Percentiles rank a stretch among this genome's conserved stretches.
Evolutionary conservation across 2,888 invertebrate species (phyloP).

Genomic region (Hemaris fuciformis): DNA sequence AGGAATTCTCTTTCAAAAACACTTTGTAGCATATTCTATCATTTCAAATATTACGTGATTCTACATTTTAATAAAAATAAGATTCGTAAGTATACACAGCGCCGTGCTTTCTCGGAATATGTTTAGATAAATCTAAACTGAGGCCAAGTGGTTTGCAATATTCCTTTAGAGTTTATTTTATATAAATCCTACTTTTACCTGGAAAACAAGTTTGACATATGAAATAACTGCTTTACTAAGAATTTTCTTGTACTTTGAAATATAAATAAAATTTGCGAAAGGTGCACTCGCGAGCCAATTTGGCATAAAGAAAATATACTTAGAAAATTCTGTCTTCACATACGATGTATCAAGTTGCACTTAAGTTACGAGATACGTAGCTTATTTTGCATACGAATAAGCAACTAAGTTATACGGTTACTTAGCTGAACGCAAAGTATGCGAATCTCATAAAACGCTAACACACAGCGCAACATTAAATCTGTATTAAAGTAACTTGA

Average conservation of each 20-base stretch:
- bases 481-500: conserved; percentile 22
- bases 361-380: not conserved
- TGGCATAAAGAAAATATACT: not conserved
- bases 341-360: not conserved
- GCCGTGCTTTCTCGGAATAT: not conserved
- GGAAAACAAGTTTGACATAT: not conserved
- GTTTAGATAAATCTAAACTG: not conserved
- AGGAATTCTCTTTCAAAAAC: too few relatives aligned
- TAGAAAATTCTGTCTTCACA: not conserved
- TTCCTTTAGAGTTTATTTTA: not conserved
- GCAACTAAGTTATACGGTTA: conserved; percentile 10
- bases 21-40: too few relatives aligned
- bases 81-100: not conserved
- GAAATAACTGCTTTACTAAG: not conserved
- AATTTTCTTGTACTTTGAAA: not conserved
- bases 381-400: conserved; percentile 7
- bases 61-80: too few relatives aligned
- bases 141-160: not conserved
- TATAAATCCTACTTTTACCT: not conserved
- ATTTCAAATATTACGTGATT: too few relatives aligned
- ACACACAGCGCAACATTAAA: conserved; percentile 26
- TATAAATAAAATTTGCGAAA: not conserved
- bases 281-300: not conserved
- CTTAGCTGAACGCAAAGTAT: conserved; percentile 12
- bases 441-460: conserved; percentile 24